Evolutionary conservation across 2,797 vertebrate species (phyloP), one percentile per base, ranked within the genome.

Genomic region (Hydrolagus colliei): DNA sequence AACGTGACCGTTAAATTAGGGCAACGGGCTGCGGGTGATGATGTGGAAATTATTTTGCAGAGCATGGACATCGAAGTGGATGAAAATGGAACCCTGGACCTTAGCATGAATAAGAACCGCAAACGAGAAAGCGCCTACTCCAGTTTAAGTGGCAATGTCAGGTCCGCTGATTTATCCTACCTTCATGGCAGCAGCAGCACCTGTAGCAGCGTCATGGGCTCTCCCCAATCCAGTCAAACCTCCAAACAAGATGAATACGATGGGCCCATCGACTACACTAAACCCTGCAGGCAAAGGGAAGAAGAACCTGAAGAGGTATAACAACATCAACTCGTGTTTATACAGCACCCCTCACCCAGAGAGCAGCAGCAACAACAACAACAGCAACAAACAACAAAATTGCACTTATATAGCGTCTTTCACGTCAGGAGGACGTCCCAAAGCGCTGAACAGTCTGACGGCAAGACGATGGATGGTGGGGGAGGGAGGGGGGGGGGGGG

Each of bases 231-330:
- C 71, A 95, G 94, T 90, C 96, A 96, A 87, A 86, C 93, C 85
- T 96, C 97, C 91, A 97, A 97, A 88, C 97, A 97, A 92, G 98
- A 99, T 62, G 96, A 97, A 75, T 99, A 97, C 97, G 98, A 98
- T 72, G 96, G 97, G 11, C 98, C 98, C 75, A 95, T 99, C 87
- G 98, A 99, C 93, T 99, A 98, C 92, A 99, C 98, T 16, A 99
- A 99, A 92, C 96, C 96, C 88, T 97, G 96, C 90, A 96, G 97
- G 0, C 97, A 96, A 86, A 92, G 97, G 86, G 97, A 98, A 85
- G 98, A 98, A 91, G 97, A 99, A 80, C 90, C 93, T 0, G 98
- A 99, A 80, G 98, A 99, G 96, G 98, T 98, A 89, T 88, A 52
- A 52, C 41, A 52, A 52, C 41, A 52, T 3, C 41, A 52, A 52